Base-by-base conservation (phyloP, 2,113 vertebrate species). In the Cyphomyrus plagiostoma region DNA sequence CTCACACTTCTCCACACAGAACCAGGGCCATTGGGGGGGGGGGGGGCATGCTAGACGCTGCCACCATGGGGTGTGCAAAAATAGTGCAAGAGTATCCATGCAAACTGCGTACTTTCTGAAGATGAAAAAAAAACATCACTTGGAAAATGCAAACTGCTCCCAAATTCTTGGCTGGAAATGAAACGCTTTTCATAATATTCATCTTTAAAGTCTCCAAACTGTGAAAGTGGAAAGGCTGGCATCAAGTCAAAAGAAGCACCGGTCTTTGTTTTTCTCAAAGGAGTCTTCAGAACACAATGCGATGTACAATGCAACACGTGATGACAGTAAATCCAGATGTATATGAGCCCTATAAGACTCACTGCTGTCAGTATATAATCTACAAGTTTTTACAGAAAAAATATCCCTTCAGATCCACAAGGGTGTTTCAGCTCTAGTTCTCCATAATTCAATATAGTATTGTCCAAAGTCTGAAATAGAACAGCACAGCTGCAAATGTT, bases 161-260 rank as follows among this genome's bases (percentile, higher is more conserved):
- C 49, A 56, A 21, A 90, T 88, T 87, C 35, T 42, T 4, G 70
- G 82, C 6, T n/a, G 13, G 0, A 89, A 42, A 74, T 70, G 56
- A 56, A 66, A 86, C 89, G 58, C 53, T 66, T 56, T 53, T 90
- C 89, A 88, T 53, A 50, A 19, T 80, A 42, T 48, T 84, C 48
- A 45, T 80, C 48, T 82, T 9, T 21, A 82, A 89, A 85, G 87
- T 90, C 91, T 91, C 90, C 91, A 91, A 88, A 92, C 90, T 80
- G 21, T 48, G n/a, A 70, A 80, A 82, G 62, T 83, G 88, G 70
- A 56, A 56, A 53, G 39, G 46, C 58, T 42, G 49, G 42, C n/a
- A 39, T 50, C 15, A 11, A 2, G 49, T 56, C 45, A 66, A 35
- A 50, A 48, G 82, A 46, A 45, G 13, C 10, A 17, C 45, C 4